phyloP scores from a whole-genome alignment of 1,140 invertebrate species.

The Scaptomyza montana region DNA sequence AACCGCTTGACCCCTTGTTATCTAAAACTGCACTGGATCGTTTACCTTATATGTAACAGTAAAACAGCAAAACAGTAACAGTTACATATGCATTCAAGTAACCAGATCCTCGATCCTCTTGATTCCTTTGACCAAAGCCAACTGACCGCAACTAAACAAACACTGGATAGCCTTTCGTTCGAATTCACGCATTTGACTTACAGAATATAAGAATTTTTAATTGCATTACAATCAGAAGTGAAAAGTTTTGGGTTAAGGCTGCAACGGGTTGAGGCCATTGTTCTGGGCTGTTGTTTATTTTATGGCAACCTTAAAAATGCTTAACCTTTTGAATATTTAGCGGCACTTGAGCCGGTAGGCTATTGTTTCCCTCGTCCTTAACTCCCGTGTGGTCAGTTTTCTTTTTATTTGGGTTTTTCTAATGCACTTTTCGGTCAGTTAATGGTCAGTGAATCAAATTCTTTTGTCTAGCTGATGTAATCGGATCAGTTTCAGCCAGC shows the following conservation, averaged over 20 bases:
- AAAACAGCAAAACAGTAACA: background rate
- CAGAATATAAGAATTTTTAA: slow-evolving; percentile 60
- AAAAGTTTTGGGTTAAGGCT: slow-evolving; percentile 2
- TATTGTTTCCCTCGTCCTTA: slow-evolving; percentile 24
- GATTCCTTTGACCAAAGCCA: slow-evolving; percentile 55
- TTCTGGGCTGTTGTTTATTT: slow-evolving; percentile 59
- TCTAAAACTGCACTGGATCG: slow-evolving; percentile 41
- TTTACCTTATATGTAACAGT: slow-evolving; percentile 40
- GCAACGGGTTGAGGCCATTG: slow-evolving; percentile 32
- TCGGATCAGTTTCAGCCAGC: slow-evolving; percentile 64
- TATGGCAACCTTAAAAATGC: slow-evolving; percentile 36
- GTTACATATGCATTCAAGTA: slow-evolving; percentile 3
- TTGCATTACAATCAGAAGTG: slow-evolving; percentile 65
- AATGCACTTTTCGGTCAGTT: slow-evolving; percentile 65
- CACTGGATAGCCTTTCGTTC: slow-evolving; percentile 54
- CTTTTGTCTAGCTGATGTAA: slow-evolving; percentile 41
- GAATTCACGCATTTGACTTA: slow-evolving; percentile 76
- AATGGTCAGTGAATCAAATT: slow-evolving; percentile 27
- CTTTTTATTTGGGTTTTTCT: slow-evolving; percentile 26
- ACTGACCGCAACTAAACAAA: slow-evolving; percentile 80
- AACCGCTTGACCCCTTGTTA: slow-evolving; percentile 58
- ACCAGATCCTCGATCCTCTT: slow-evolving; percentile 14
- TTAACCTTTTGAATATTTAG: slow-evolving; percentile 76
- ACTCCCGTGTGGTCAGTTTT: slow-evolving; percentile 10
- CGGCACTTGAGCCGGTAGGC: slow-evolving; percentile 25